These are phyloP conservation scores for Orchestes rusci DNA, from an alignment of 2,888 invertebrate species.

Conservation along the genomic window DNA sequence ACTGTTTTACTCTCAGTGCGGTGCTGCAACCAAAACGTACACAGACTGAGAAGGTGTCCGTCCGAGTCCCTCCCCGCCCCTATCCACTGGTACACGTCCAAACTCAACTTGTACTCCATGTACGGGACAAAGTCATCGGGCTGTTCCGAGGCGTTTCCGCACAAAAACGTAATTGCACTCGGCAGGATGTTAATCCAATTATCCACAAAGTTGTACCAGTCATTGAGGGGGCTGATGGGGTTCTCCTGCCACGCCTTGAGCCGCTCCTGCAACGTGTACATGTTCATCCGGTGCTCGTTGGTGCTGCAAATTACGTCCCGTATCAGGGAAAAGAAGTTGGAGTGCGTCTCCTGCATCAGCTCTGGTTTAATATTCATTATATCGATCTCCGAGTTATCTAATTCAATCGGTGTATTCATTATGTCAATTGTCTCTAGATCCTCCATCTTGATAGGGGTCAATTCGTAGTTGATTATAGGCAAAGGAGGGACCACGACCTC, in stretches of 20 bases:
- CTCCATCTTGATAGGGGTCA: constrained; percentile 43
- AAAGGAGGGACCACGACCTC: no score
- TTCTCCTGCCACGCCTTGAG: constrained; percentile 69
- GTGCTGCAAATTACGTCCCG: constrained; percentile 83
- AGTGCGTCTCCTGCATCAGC: constrained; percentile 73
- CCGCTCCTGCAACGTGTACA: constrained; percentile 65
- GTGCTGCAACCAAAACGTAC: constrained; percentile 71
- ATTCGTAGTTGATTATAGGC: no score
- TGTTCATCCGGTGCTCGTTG: constrained; percentile 75
- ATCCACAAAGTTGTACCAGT: constrained; percentile 63
- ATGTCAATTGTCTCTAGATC: constrained; percentile 61
- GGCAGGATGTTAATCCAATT: constrained; percentile 70
- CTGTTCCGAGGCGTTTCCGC: constrained; percentile 72
- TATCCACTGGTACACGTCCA: constrained; percentile 83
- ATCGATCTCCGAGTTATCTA: constrained; percentile 53
- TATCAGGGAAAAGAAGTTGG: constrained; percentile 80
- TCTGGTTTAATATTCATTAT: constrained; percentile 49
- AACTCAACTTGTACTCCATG: constrained; percentile 69
- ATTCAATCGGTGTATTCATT: constrained; percentile 70
- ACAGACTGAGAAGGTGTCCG: constrained; percentile 63
- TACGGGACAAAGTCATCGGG: constrained; percentile 86
- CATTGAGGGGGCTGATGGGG: constrained; percentile 73
- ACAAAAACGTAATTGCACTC: constrained; percentile 75
- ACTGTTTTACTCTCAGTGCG: constrained; percentile 43
- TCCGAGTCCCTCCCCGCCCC: constrained; percentile 90